Evolutionary conservation across 2,797 vertebrate species (phyloP).

Genomic region (Phalanger gymnotis): DNA sequence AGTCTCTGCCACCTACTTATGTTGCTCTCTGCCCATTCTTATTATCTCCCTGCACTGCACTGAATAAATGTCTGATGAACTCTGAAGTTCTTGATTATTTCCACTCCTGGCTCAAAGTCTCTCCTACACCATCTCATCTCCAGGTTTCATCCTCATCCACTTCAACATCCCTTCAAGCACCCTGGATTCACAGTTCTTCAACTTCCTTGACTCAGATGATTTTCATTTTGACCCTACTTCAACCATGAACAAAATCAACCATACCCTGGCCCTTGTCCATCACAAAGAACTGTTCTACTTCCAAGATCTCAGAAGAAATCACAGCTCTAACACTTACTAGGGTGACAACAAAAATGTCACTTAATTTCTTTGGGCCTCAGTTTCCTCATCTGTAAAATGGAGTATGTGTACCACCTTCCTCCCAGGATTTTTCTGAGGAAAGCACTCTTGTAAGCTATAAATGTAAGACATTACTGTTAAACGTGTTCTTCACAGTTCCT

Average conservation of each 20-base stretch:
- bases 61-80: background rate
- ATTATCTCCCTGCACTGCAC: background rate
- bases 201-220: background rate
- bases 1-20: background rate
- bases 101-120: background rate
- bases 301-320: background rate
- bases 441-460: background rate
- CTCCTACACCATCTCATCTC: background rate
- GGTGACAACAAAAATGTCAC: background rate
- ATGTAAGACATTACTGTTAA: background rate
- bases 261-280: background rate
- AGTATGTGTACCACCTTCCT: background rate
- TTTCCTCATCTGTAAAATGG: background rate
- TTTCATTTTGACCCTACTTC: background rate
- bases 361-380: background rate
- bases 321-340: conserved; percentile 19
- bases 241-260: background rate
- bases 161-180: background rate
- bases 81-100: background rate
- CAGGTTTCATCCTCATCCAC: background rate
- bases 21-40: background rate
- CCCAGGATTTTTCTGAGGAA: background rate
- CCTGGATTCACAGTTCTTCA: background rate
- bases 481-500: background rate
- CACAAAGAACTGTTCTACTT: background rate